Evolutionary conservation across 2,113 vertebrate species (phyloP).

Genomic region (Arvicanthis niloticus): DNA sequence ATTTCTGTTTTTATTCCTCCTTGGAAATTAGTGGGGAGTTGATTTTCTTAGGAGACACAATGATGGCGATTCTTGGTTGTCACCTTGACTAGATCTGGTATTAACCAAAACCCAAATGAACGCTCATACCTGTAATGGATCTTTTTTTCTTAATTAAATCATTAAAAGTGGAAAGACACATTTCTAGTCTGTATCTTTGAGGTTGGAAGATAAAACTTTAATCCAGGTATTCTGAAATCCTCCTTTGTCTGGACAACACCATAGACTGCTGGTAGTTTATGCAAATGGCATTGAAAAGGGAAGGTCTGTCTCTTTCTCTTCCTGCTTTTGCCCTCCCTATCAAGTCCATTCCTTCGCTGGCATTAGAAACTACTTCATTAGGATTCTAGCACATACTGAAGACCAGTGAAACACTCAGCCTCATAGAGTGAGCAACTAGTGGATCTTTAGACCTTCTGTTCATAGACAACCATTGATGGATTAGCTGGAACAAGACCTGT

Average conservation of each 20-base stretch:
- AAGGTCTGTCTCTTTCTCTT: not conserved
- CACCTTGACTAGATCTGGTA: not conserved
- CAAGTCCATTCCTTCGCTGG: not conserved
- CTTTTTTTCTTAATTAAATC: not conserved
- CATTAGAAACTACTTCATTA: not conserved
- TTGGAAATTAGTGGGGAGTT: not conserved
- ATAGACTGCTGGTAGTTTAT: too few relatives aligned
- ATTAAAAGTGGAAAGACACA: not conserved
- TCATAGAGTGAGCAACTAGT: too few relatives aligned
- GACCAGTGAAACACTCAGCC: not conserved
- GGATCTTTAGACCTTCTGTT: not conserved
- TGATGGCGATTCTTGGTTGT: not conserved
- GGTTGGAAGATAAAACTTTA: not conserved
- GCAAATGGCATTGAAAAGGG: not conserved
- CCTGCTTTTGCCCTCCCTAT: not conserved
- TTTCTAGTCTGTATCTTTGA: not conserved
- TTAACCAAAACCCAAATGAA: not conserved
- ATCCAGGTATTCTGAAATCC: not conserved
- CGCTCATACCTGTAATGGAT: not conserved
- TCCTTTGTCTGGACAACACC: not conserved
- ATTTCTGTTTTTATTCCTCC: not conserved
- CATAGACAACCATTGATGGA: not conserved
- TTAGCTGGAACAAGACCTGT: not conserved
- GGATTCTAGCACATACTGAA: too few relatives aligned
- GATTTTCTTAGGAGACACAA: not conserved